Evolutionary conservation across 2,888 invertebrate species (phyloP).

Genomic region (Epiperipatus broadwayi): DNA sequence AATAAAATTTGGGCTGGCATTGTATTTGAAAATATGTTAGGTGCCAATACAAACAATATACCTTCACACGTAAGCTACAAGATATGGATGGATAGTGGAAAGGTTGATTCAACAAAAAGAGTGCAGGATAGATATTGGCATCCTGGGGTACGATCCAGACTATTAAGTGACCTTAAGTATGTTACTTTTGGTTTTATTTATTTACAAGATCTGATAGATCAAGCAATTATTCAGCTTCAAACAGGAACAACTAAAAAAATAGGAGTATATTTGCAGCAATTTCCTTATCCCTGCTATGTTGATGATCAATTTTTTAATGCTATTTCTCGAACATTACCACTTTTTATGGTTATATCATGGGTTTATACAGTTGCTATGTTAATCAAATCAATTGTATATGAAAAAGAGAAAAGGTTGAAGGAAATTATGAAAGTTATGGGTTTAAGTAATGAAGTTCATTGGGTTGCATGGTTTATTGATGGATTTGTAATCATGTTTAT

Average conservation of each 20-base stretch:
- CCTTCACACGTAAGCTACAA: conserved; percentile 23
- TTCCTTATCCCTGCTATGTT: conserved; percentile 41
- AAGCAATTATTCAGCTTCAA: conserved; percentile 48
- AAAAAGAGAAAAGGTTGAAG: conserved; percentile 34
- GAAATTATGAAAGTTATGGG: conserved; percentile 34
- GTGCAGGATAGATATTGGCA: conserved; percentile 26
- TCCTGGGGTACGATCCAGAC: conserved; percentile 25
- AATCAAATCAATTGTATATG: conserved; percentile 34
- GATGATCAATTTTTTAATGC: conserved; percentile 52
- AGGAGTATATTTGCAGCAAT: conserved; percentile 47
- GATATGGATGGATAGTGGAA: conserved; percentile 33
- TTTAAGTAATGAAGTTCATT: conserved; percentile 27
- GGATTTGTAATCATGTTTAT: conserved; percentile 25
- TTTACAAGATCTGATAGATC: conserved; percentile 62
- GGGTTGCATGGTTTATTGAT: conserved; percentile 30
- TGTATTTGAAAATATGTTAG: conserved; percentile 31
- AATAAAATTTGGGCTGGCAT: conserved; percentile 47
- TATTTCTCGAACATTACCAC: conserved; percentile 29
- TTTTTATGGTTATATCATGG: conserved; percentile 35
- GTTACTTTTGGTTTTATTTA: conserved; percentile 55
- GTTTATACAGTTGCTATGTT: conserved; percentile 31
- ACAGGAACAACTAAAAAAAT: conserved; percentile 27
- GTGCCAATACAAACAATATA: too few species aligned
- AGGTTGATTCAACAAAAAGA: conserved; percentile 30
- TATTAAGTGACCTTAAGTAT: conserved; percentile 35